These are phyloP conservation scores for Bombyx mandarina DNA, from an alignment of 1,140 invertebrate species.

Conservation along the genomic window DNA sequence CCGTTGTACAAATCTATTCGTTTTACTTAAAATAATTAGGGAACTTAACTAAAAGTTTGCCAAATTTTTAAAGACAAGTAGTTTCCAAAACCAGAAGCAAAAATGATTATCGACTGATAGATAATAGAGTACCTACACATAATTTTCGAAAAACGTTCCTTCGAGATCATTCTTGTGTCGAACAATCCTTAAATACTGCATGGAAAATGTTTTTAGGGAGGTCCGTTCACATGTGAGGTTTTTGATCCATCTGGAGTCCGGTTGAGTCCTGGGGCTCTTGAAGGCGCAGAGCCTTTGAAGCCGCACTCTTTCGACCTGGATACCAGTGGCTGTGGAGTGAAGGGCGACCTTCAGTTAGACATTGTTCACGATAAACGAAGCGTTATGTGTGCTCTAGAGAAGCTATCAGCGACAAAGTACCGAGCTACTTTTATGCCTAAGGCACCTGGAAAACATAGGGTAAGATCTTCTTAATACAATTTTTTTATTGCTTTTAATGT, in stretches of 20 bases:
- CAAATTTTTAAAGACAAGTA: no score
- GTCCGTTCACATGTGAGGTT: conserved; percentile 97
- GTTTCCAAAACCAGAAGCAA: no score
- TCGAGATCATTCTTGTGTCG: neutral
- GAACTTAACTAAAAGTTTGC: no score
- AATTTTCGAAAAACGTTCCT: neutral
- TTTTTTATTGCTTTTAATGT: conserved; percentile 3
- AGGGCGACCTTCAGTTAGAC: conserved; percentile 90
- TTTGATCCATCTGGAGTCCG: conserved; percentile 94
- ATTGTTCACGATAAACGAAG: conserved; percentile 89
- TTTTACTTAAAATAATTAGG: no score
- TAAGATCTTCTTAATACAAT: conserved; percentile 27
- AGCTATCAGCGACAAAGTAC: conserved; percentile 86
- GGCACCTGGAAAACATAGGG: conserved; percentile 90
- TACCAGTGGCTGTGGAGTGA: conserved; percentile 85
- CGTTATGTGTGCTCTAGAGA: conserved; percentile 87
- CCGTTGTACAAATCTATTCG: no score
- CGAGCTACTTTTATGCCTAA: conserved; percentile 91
- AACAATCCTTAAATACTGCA: neutral
- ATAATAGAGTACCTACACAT: no score
- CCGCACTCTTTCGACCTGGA: conserved; percentile 83
- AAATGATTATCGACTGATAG: no score
- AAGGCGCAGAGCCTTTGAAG: conserved; percentile 82
- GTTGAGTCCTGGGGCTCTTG: conserved; percentile 75
- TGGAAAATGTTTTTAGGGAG: conserved; percentile 73